Evolutionary conservation across 2,888 invertebrate species (phyloP), one percentile per base, ranked within the genome.

Genomic region (Pollenia angustigena): DNA sequence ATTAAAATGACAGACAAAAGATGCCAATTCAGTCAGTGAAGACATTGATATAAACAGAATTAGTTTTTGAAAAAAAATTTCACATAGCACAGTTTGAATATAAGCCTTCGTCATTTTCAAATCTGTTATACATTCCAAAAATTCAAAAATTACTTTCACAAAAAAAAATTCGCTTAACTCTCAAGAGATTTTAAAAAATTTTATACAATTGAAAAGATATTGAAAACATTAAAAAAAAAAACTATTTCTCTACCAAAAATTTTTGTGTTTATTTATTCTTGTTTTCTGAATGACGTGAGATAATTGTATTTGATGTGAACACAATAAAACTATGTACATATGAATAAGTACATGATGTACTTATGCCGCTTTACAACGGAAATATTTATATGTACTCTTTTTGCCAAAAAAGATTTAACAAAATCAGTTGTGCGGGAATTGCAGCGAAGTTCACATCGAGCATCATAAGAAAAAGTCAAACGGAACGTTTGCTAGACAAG

Each of bases 391-490:
- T 23, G 23, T 23, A 75, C 74, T 80, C 46, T 78, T 72, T 84
- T 66, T 68, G 48, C 50, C 71, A 72, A 76, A 74, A 71, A 85
- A 72, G 44, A 23, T 48, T 10, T 78, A 81, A 79, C 54, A 52
- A 87, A 62, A 87, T 89, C 86, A 90, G 90, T 90, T 89, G 83
- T 78, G 88, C 89, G 90, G 88, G 89, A 88, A 88, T 89, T 88
- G 89, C 84, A 85, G 87, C 88, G 87, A 85, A 80, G 81, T 85
- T 81, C 87, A 89, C 88, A 90, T 88, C 89, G 32, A 81, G 75
- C 68, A 54, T 62, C 62, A 60, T 68, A 62, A 81, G 52, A 40
- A 69, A 76, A 69, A 82, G 2, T 69, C 42, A n/a, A 74, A 79
- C 4, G 52, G 54, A 75, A 85, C 64, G 18, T 2, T 79, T 78